Percentiles rank a stretch among this genome's conserved stretches.
phyloP scores from a whole-genome alignment of 1,140 invertebrate genomes.

The Prorops nasuta region DNA sequence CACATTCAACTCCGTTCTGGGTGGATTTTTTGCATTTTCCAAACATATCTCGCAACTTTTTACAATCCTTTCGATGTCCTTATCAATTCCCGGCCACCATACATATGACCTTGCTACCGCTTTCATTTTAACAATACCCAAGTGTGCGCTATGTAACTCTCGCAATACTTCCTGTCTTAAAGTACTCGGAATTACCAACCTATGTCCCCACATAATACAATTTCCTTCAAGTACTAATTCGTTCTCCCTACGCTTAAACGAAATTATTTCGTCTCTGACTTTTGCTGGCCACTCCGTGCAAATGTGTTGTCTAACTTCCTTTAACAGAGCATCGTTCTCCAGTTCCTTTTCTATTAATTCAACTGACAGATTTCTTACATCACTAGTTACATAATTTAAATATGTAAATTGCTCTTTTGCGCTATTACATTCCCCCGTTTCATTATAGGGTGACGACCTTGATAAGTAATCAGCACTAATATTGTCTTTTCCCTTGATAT shows the following conservation, averaged over 20 bases:
- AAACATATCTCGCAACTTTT: background rate
- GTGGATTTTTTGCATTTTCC: background rate
- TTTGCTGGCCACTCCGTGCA: conserved; percentile 13
- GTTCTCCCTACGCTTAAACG: conserved; percentile 1
- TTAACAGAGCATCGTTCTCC: background rate
- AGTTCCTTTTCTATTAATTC: background rate
- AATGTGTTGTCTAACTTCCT: background rate
- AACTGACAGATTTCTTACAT: background rate
- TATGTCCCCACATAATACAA: too few relatives aligned
- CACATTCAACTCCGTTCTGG: conserved; percentile 22
- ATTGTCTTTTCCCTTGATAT: conserved; percentile 34
- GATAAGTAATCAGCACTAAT: conserved; percentile 43
- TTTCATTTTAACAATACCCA: conserved; percentile 37
- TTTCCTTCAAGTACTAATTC: conserved; percentile 16
- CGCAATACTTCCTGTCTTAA: background rate
- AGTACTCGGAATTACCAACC: conserved; percentile 28
- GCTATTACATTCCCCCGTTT: background rate
- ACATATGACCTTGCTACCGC: conserved; percentile 29
- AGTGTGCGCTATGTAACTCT: conserved; percentile 17
- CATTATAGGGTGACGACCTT: conserved; percentile 7
- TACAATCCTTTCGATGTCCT: conserved; percentile 29
- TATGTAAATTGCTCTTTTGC: background rate
- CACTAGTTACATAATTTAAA: background rate
- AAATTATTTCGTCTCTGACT: conserved; percentile 11
- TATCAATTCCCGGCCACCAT: conserved; percentile 41